Evolutionary conservation across 2,888 invertebrate species (phyloP), one percentile per base, ranked within the genome.

Genomic region (Meliscaeva auricollis): DNA sequence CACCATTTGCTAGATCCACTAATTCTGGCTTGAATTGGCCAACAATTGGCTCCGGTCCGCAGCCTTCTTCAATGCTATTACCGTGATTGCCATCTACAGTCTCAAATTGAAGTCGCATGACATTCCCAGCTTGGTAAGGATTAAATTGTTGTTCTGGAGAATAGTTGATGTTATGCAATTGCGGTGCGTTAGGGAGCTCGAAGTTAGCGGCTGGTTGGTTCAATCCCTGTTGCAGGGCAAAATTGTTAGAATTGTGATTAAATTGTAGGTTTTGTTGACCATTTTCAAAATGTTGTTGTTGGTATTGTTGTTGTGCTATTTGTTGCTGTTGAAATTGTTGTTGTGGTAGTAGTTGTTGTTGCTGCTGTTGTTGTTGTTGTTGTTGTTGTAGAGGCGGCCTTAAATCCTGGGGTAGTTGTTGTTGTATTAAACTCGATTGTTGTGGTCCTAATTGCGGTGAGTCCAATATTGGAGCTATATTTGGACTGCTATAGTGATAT

Each of bases 1-100:
- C 75, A 7, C 75, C 75, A 8, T 35, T 50, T 4, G 70, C 26
- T 1, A 66, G n/a, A 26, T 68, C 52, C 5, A 72, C 70, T 20
- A 80, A 54, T 0, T 58, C 60, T 0, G 75, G 75, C 32, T 76
- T 60, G n/a, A 68, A 52, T 50, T 80, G 84, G 1, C 75, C 84
- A 8, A 80, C 35, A 32, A 84, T 80, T 8, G 84, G 80, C 17
- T 80, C 80, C 1, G 75, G 20, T 3, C 46, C 70, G 8, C 83
- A 79, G 0, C 38, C 35, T 17, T 41, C 52, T 9, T 72, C 60
- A 2, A 38, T 32, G 13, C n/a, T 68, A 2, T 54, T 75, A 0
- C 1, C 56, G 9, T 41, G 66, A 41, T 9, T 48, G n/a, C 17
- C 58, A 13, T 72, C 75, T 9, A 48, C 4, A 3, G 62, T 1